phyloP scores from a whole-genome alignment of 2,797 vertebrate genomes.

The Danio aesculapii region DNA sequence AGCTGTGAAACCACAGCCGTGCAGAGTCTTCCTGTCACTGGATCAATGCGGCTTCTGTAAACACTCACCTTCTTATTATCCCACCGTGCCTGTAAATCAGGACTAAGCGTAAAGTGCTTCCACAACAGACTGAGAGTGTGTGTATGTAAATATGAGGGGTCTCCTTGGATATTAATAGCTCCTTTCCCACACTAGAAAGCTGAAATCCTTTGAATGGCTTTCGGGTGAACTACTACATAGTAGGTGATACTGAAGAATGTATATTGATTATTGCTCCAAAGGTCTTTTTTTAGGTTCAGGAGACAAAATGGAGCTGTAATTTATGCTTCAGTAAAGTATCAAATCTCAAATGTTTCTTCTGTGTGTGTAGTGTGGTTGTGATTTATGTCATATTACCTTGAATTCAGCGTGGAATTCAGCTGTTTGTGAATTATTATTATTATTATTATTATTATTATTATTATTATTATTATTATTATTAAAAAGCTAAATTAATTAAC shows the following conservation, averaged over 20 bases:
- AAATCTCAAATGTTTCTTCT: background rate
- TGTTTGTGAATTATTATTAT: no score
- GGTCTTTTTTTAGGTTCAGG: background rate
- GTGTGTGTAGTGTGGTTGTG: no score
- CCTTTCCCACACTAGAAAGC: slow-evolving; percentile 4
- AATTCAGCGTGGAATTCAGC: no score
- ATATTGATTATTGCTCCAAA: slow-evolving; percentile 2
- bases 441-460: no score
- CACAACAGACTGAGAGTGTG: slow-evolving; percentile 7
- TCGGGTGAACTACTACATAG: background rate
- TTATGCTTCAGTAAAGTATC: slow-evolving; percentile 12
- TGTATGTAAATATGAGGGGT: slow-evolving; percentile 6
- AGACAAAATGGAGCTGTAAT: background rate
- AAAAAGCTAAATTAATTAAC: no score
- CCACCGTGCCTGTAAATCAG: slow-evolving; percentile 40
- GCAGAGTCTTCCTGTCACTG: slow-evolving; percentile 31
- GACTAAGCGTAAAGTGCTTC: slow-evolving; percentile 30
- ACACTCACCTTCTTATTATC: slow-evolving; percentile 36
- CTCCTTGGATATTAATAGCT: slow-evolving; percentile 16
- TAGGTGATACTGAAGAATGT: background rate
- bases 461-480: no score
- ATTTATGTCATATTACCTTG: no score
- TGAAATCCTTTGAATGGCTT: slow-evolving; percentile 29
- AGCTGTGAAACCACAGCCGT: slow-evolving; percentile 72
- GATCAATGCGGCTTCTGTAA: slow-evolving; percentile 55